These are phyloP conservation scores for Girardinus metallicus DNA, from an alignment of 2,797 vertebrate genomes.

Conservation along the genomic window DNA sequence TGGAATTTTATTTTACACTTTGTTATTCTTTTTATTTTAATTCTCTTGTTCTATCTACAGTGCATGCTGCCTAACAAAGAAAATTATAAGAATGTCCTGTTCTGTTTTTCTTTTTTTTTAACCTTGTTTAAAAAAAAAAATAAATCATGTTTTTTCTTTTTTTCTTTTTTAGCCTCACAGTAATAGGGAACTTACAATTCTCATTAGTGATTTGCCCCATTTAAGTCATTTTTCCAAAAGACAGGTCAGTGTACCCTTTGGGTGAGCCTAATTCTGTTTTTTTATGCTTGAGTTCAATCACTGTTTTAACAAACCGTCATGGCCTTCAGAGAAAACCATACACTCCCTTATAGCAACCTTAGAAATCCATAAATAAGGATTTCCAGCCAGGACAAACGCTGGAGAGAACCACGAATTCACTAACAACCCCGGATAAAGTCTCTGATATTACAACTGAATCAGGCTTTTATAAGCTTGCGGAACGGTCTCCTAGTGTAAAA, in stretches of 20 bases:
- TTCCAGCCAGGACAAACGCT: conserved; percentile 42
- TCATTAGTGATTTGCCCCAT: conserved; percentile 69
- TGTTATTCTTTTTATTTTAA: not conserved
- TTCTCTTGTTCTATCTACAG: not conserved
- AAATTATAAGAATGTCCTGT: not conserved
- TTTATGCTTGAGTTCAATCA: conserved; percentile 65
- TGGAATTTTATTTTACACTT: not conserved
- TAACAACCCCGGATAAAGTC: conserved; percentile 23
- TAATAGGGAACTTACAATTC: conserved; percentile 67
- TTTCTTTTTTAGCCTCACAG: conserved; percentile 48
- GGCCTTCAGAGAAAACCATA: conserved; percentile 56
- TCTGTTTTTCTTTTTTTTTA: conserved; percentile 17
- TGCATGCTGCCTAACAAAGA: not conserved
- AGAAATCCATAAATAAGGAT: conserved; percentile 60
- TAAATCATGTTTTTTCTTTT: conserved; percentile 30
- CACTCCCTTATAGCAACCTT: conserved; percentile 54
- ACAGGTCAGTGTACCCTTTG: conserved; percentile 71
- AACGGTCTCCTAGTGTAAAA: conserved; percentile 6
- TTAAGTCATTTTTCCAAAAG: conserved; percentile 76
- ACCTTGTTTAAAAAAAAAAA: conserved; percentile 11
- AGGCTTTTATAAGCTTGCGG: not conserved
- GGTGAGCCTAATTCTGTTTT: conserved; percentile 62
- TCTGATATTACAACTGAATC: conserved; percentile 5
- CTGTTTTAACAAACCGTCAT: conserved; percentile 70
- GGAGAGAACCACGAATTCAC: conserved; percentile 33